phyloP scores from a whole-genome alignment of 2,113 vertebrate genomes.

The Synodontis membranacea region DNA sequence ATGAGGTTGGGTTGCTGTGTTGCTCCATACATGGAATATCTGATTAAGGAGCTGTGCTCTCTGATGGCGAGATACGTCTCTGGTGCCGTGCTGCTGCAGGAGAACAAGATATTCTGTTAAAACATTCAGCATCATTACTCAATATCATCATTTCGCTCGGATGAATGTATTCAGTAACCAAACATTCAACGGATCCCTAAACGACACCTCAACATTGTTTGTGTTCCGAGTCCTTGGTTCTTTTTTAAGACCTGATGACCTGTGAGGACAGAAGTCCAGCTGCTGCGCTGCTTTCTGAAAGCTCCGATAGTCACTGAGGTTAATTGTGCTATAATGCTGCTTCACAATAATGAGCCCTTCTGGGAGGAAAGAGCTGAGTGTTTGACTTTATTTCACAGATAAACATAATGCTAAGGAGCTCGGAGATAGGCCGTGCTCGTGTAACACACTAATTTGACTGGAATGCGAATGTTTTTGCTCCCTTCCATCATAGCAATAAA shows the following conservation, averaged over 20 bases:
- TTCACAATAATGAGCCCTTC: slow-evolving; percentile 38
- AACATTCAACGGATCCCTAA: background rate
- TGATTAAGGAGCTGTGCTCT: background rate
- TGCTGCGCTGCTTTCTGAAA: background rate
- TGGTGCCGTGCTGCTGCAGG: background rate
- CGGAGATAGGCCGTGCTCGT: background rate
- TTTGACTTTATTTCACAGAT: background rate
- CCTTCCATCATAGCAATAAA: slow-evolving; percentile 15
- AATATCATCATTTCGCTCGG: background rate
- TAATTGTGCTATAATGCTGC: background rate
- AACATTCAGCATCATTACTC: background rate
- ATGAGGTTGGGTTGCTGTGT: background rate
- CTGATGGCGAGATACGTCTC: background rate
- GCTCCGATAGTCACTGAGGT: background rate
- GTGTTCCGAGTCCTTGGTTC: background rate
- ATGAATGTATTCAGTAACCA: background rate
- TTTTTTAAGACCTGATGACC: background rate
- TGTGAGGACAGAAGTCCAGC: background rate
- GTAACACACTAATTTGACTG: background rate
- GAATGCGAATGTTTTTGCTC: background rate
- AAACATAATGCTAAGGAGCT: slow-evolving; percentile 18
- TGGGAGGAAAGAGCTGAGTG: slow-evolving; percentile 13
- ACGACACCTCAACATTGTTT: background rate
- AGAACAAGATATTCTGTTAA: background rate
- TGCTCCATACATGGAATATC: background rate